A percentile compares a stretch with the other conserved stretches of the same genome.
These are phyloP conservation scores for Cygnus olor DNA, from an alignment of 2,797 vertebrate genomes.

Conservation along the genomic window DNA sequence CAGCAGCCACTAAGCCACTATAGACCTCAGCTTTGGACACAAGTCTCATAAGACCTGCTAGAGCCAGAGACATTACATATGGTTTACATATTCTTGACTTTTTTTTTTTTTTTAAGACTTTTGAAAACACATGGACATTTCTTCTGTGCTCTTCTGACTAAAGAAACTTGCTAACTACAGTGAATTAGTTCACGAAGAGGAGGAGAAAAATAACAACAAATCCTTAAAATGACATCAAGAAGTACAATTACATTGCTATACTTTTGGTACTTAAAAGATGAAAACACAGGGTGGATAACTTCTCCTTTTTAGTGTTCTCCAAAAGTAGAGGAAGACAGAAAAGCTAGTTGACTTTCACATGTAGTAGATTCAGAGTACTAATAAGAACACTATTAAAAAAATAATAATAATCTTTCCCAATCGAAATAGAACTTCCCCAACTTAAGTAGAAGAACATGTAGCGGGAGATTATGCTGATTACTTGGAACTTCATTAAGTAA, in stretches of 20 bases:
- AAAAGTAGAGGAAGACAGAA: not conserved
- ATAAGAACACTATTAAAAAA: not conserved
- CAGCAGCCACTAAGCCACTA: not conserved
- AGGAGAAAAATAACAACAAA: not conserved
- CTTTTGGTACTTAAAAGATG: not conserved
- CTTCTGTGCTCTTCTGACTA: not conserved
- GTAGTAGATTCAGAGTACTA: not conserved
- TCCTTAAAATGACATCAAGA: not conserved
- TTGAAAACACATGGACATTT: not conserved
- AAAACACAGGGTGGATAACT: not conserved
- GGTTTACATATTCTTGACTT: not conserved
- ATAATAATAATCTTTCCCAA: not conserved
- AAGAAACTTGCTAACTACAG: not conserved
- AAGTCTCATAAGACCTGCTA: not conserved
- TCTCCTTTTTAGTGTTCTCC: not conserved
- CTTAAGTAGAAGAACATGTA: not conserved
- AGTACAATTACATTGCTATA: not conserved
- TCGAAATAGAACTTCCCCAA: not conserved
- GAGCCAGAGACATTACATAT: not conserved
- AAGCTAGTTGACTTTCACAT: not conserved
- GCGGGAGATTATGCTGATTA: not conserved
- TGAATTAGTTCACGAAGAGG: not conserved
- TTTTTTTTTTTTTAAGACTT: not conserved
- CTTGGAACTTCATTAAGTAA: not conserved
- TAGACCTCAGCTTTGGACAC: not conserved